phyloP scores from a whole-genome alignment of 2,888 invertebrate species.

The Smittia aterrima region DNA sequence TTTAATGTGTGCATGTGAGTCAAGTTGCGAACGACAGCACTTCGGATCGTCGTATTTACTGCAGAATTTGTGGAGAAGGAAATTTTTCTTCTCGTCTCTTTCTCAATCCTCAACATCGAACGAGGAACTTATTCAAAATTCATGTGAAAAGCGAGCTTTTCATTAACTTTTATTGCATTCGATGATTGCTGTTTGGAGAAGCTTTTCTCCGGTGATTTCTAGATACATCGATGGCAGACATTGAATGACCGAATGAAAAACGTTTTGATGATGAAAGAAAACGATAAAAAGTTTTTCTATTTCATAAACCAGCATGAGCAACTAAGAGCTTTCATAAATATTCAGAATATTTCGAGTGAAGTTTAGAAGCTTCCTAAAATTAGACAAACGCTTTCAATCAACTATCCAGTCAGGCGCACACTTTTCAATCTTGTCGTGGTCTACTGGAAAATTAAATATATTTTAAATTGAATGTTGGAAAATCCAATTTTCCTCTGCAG shows the following conservation, averaged over 20 bases:
- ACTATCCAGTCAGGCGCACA: too few species aligned
- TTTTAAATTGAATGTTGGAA: too few species aligned
- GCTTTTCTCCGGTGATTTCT: conserved; percentile 16
- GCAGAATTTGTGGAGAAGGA: background rate
- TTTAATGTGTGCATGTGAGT: conserved; percentile 22
- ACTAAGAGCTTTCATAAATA: background rate
- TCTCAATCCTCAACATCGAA: background rate
- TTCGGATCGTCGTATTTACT: background rate
- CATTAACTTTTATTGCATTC: conserved; percentile 31
- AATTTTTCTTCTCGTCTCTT: background rate
- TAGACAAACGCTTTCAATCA: too few species aligned
- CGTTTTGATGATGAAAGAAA: background rate
- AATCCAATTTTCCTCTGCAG: too few species aligned
- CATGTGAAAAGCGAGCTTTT: conserved; percentile 32
- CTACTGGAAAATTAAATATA: too few species aligned
- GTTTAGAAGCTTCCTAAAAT: too few species aligned
- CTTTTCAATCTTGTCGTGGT: too few species aligned
- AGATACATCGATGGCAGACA: conserved; percentile 3
- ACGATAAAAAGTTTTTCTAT: too few species aligned
- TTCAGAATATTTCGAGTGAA: background rate
- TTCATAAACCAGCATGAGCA: background rate
- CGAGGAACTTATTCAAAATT: conserved; percentile 31
- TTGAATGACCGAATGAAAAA: background rate
- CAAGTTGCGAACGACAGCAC: background rate
- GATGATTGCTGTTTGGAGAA: conserved; percentile 25